Percentiles rank a stretch among this genome's conserved stretches.
phyloP scores from a whole-genome alignment of 2,888 invertebrate species.

The Trachelus tabidus region DNA sequence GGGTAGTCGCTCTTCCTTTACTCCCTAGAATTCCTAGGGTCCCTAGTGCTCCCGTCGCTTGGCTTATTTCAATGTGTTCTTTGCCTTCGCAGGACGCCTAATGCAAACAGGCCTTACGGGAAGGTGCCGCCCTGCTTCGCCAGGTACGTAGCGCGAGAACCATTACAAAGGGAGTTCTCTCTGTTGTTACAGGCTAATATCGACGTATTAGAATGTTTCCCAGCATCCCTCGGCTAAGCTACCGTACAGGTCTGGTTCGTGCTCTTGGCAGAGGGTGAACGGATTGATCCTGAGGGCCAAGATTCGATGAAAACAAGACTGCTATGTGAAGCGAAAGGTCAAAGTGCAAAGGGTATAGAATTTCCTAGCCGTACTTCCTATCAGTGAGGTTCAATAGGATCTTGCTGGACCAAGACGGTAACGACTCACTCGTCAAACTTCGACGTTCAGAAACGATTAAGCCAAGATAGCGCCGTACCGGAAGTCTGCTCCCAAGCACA shows the following conservation, averaged over 20 bases:
- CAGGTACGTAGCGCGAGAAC: neutral
- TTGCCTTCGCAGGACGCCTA: neutral
- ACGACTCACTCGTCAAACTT: neutral
- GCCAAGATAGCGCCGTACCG: neutral
- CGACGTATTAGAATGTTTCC: neutral
- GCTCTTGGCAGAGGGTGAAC: neutral
- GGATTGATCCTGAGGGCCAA: neutral
- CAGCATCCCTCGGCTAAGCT: neutral
- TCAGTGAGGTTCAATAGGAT: neutral
- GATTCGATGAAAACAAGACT: neutral
- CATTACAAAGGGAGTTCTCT: neutral
- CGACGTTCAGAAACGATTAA: neutral
- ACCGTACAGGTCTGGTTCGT: neutral
- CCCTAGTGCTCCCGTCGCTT: neutral
- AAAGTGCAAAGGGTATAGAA: neutral
- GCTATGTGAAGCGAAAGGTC: neutral
- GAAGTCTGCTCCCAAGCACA: neutral
- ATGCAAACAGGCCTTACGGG: neutral
- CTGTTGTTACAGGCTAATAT: neutral
- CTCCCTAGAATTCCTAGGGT: neutral
- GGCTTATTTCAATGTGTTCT: neutral
- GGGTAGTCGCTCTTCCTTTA: neutral
- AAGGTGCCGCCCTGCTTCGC: neutral
- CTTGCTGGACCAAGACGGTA: neutral
- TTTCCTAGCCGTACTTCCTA: neutral